A percentile compares a stretch with the other conserved stretches of the same genome.
Evolutionary conservation across 2,888 invertebrate species (phyloP).

Genomic region (Platyscelio sp.): DNA sequence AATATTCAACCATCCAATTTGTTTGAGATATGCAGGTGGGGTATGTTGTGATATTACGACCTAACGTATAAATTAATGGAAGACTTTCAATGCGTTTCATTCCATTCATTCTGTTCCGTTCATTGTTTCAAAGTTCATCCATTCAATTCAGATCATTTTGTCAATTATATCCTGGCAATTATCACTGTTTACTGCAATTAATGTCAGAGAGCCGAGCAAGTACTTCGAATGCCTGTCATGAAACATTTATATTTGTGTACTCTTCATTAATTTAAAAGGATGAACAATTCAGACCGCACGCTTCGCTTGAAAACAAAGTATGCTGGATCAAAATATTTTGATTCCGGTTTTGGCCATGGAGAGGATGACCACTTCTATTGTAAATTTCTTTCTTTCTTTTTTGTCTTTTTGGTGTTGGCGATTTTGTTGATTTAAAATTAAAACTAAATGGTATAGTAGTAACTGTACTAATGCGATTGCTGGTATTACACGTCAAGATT

Average conservation of each 20-base stretch:
- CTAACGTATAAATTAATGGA: constrained; percentile 32
- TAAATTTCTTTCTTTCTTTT: no score
- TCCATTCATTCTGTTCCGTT: constrained; percentile 61
- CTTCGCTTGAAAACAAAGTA: constrained; percentile 11
- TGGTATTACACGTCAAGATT: no score
- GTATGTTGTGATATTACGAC: no score
- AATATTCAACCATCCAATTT: no score
- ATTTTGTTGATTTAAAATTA: no score
- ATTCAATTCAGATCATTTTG: constrained; percentile 66
- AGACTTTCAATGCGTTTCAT: constrained; percentile 36
- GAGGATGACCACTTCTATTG: no score
- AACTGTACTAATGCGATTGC: no score
- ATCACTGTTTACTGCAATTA: constrained; percentile 55
- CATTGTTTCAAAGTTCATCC: constrained; percentile 63
- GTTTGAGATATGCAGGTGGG: no score
- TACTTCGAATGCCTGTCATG: constrained; percentile 19
- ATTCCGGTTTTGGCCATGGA: no score
- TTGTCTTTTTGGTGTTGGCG: no score
- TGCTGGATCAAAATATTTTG: constrained; percentile 24
- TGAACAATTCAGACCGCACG: constrained; percentile 26
- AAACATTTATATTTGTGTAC: constrained; percentile 41
- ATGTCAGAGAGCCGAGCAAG: constrained; percentile 18
- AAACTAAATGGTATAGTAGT: no score
- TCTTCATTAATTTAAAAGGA: constrained; percentile 17
- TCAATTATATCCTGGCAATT: constrained; percentile 58